Evolutionary conservation across 2,888 invertebrate species (phyloP).

Genomic region (Troilus luridus): DNA sequence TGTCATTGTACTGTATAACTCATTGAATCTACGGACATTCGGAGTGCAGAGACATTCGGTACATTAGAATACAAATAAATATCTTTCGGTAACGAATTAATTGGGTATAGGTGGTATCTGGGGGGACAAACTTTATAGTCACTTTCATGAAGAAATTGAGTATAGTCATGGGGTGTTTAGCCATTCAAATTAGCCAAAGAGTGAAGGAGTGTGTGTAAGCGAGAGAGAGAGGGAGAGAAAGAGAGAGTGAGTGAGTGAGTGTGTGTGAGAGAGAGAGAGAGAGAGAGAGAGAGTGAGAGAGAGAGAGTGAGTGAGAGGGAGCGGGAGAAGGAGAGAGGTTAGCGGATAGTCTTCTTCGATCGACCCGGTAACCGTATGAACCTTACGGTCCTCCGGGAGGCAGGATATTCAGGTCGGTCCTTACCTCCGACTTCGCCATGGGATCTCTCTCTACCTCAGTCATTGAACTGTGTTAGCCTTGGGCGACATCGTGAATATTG

Average conservation of each 20-base stretch:
- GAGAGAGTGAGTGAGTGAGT: no score
- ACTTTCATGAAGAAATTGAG: constrained; percentile 1
- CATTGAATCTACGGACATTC: no score
- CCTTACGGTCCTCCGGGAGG: neutral
- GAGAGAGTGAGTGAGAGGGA: no score
- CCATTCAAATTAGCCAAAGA: neutral
- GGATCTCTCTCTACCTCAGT: neutral
- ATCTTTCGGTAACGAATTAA: no score
- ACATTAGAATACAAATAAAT: no score
- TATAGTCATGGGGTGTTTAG: constrained; percentile 1
- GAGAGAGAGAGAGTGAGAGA: no score
- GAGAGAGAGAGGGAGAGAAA: no score
- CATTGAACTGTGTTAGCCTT: neutral
- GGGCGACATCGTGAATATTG: neutral
- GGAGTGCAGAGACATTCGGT: no score
- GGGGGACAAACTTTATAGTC: neutral
- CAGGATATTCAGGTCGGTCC: constrained; percentile 25
- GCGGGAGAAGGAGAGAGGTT: neutral
- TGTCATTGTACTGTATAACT: no score
- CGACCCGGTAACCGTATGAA: constrained; percentile 27
- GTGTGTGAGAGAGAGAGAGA: no score
- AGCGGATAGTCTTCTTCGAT: constrained; percentile 23
- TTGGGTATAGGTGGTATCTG: neutral
- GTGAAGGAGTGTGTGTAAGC: neutral
- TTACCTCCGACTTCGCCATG: neutral